Conservation (phyloP, 2,113 vertebrate species). For the Triplophysa dalaica region DNA sequence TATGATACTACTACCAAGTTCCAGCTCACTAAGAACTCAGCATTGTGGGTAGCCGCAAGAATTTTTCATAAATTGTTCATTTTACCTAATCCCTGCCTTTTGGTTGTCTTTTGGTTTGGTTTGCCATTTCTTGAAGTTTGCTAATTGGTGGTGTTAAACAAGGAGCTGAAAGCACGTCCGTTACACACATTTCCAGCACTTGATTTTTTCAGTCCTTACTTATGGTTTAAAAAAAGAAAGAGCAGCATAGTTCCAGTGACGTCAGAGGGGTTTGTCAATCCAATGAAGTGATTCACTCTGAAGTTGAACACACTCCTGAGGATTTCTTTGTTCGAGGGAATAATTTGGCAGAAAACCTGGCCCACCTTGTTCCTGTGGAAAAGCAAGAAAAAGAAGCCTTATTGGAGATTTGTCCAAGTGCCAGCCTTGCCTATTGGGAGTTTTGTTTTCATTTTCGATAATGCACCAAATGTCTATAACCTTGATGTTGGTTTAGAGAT, state of each 20-base stretch:
- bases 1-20: slow-evolving; percentile 92
- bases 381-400: slow-evolving; percentile 92
- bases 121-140: slow-evolving; percentile 79
- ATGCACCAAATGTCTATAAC: slow-evolving; percentile 37
- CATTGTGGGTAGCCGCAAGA: slow-evolving; percentile 99
- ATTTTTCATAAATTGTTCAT: slow-evolving; percentile 78
- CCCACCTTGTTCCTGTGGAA: slow-evolving; percentile 89
- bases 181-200: slow-evolving; percentile 86
- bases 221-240: slow-evolving; percentile 76
- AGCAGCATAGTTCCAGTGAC: slow-evolving; percentile 87
- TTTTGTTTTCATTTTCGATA: slow-evolving; percentile 58
- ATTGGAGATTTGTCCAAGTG: slow-evolving; percentile 87
- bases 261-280: slow-evolving; percentile 89
- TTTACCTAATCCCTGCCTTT: slow-evolving; percentile 87
- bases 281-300: slow-evolving; percentile 87
- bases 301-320: slow-evolving; percentile 95
- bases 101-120: slow-evolving; percentile 68
- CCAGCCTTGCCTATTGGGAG: slow-evolving; percentile 79
- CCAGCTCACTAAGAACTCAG: slow-evolving; percentile 97
- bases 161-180: slow-evolving; percentile 70
- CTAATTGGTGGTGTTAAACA: slow-evolving; percentile 81
- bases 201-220: slow-evolving; percentile 71
- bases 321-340: slow-evolving; percentile 97
- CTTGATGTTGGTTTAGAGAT: slow-evolving; percentile 50
- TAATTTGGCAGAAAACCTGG: slow-evolving; percentile 96